Evolutionary conservation across 1,140 invertebrate genomes (phyloP).

Genomic region (Drosophila baimaii): DNA sequence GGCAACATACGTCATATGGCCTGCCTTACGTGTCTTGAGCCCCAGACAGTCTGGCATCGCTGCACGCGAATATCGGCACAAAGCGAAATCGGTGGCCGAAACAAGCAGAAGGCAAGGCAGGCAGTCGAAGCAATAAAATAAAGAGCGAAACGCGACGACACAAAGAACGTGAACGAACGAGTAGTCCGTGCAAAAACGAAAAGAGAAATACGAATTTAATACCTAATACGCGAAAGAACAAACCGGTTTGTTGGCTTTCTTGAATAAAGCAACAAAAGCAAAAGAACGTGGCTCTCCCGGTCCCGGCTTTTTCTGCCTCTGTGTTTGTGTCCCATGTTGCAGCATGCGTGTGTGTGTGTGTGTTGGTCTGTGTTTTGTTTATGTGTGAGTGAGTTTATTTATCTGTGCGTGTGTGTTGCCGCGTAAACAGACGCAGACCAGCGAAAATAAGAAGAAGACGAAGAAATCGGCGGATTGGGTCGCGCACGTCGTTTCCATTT

Average conservation of each 20-base stretch:
- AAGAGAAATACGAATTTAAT: constrained; percentile 25
- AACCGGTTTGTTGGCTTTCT: constrained; percentile 66
- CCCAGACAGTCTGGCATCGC: constrained; percentile 55
- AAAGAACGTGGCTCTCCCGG: constrained; percentile 60
- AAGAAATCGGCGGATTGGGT: constrained; percentile 42
- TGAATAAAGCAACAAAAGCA: constrained; percentile 40
- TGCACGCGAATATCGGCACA: constrained; percentile 65
- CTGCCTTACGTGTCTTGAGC: neutral
- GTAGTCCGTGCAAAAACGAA: constrained; percentile 14
- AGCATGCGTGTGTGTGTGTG: constrained; percentile 29
- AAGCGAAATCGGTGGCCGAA: constrained; percentile 44
- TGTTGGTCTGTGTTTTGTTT: constrained; percentile 10
- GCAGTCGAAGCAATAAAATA: constrained; percentile 31
- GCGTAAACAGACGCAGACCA: constrained; percentile 51
- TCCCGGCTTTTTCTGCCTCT: constrained; percentile 64
- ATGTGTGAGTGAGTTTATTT: constrained; percentile 37
- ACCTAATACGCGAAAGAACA: constrained; percentile 13
- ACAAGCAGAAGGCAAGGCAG: constrained; percentile 3
- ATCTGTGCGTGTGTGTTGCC: constrained; percentile 47
- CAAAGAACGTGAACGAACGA: constrained; percentile 15
- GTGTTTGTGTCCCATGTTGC: constrained; percentile 37
- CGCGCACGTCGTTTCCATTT: constrained; percentile 57
- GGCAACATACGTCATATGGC: constrained; percentile 1
- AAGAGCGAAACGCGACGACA: constrained; percentile 22
- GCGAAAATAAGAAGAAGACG: constrained; percentile 33